phyloP scores from a whole-genome alignment of 2,797 vertebrate species.

The Sebastes minor region DNA sequence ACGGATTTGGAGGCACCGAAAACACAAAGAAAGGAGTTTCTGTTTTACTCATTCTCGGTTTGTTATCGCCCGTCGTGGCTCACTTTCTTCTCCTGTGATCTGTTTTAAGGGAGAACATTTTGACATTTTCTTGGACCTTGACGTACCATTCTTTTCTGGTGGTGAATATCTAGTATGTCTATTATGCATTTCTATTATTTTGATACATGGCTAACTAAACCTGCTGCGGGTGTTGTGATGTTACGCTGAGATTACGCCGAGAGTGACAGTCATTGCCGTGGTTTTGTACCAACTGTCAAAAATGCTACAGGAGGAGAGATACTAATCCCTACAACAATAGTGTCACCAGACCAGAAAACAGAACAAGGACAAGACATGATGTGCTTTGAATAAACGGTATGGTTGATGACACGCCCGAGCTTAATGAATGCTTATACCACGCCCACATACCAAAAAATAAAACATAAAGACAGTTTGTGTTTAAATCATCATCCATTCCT shows the following conservation, averaged over 20 bases:
- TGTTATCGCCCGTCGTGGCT: not conserved
- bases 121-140: not conserved
- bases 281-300: not conserved
- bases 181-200: not conserved
- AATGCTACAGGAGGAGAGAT: not conserved
- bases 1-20: not conserved
- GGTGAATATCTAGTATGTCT: not conserved
- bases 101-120: not conserved
- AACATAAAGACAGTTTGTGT: not conserved
- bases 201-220: not conserved
- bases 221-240: not conserved
- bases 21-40: not conserved
- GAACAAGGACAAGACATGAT: conserved; percentile 9
- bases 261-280: not conserved
- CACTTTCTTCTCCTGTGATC: not conserved
- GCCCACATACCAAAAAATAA: not conserved
- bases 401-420: not conserved
- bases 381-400: not conserved
- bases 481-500: not conserved
- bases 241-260: not conserved
- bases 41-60: not conserved
- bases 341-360: conserved; percentile 3
- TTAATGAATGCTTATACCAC: not conserved
- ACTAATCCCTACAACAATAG: not conserved
- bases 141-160: not conserved